These are phyloP conservation scores for Catharus ustulatus DNA, from an alignment of 2,797 vertebrate species.

Conservation along the genomic window DNA sequence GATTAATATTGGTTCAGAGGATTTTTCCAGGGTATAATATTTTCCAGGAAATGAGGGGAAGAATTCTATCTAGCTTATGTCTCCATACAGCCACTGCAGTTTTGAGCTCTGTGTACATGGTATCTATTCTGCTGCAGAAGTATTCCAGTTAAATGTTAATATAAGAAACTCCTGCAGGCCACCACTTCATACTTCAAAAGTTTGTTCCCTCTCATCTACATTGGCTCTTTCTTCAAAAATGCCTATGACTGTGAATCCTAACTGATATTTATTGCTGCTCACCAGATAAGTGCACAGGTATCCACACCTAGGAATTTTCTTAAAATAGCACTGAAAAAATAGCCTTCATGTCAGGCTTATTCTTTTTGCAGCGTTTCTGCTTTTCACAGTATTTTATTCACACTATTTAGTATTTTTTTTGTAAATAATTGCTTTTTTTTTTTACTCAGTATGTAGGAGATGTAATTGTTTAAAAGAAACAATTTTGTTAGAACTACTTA, in stretches of 20 bases:
- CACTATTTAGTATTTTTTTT: background rate
- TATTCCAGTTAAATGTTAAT: background rate
- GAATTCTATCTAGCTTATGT: background rate
- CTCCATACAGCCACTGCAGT: background rate
- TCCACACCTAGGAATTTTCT: background rate
- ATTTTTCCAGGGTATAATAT: background rate
- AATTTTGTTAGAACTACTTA: background rate
- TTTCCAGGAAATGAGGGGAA: background rate
- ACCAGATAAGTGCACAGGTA: background rate
- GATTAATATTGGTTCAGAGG: background rate
- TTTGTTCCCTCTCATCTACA: background rate
- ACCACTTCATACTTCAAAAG: background rate
- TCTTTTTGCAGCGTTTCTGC: background rate
- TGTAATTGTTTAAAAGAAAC: background rate
- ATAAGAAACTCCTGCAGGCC: background rate
- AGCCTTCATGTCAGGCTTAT: background rate
- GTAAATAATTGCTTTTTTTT: background rate
- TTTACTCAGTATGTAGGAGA: background rate
- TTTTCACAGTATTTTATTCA: background rate
- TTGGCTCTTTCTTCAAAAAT: background rate
- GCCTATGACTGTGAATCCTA: background rate
- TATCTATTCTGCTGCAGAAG: background rate
- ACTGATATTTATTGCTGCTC: background rate
- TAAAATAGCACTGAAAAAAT: background rate
- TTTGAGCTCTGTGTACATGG: background rate